Evolutionary conservation across 2,888 invertebrate genomes (phyloP).

Genomic region (Sepiola atlantica): DNA sequence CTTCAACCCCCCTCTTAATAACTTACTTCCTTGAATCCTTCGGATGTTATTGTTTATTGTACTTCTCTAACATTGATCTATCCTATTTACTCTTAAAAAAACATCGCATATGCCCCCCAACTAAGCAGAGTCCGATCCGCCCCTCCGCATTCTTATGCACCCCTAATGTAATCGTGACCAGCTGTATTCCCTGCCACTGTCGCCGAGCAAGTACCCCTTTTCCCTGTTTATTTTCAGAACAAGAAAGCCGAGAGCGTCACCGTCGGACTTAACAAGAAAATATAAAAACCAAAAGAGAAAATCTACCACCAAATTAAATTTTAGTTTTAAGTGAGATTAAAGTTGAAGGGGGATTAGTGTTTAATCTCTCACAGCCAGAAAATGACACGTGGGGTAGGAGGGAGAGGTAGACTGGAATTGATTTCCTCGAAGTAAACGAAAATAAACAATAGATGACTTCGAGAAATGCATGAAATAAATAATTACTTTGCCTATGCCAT

Average conservation of each 20-base stretch:
- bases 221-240: not conserved
- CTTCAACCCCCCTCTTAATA: not conserved
- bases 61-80: not conserved
- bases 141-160: not conserved
- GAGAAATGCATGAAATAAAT: not conserved
- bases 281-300: too few relatives aligned
- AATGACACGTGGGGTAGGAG: not conserved
- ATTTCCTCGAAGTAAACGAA: not conserved
- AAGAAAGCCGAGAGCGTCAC: not conserved
- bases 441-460: not conserved
- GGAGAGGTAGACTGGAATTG: not conserved
- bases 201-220: not conserved
- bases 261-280: too few relatives aligned
- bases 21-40: not conserved
- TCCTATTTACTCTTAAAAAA: not conserved
- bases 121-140: not conserved
- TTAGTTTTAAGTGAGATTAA: not conserved
- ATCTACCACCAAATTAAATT: not conserved
- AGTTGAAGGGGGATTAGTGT: not conserved
- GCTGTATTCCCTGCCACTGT: not conserved
- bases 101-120: not conserved
- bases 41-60: not conserved
- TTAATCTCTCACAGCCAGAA: not conserved
- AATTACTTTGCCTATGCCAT: not conserved
- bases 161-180: not conserved